phyloP scores from a whole-genome alignment of 2,888 invertebrate genomes.

The Hirtodrosophila alboralis region DNA sequence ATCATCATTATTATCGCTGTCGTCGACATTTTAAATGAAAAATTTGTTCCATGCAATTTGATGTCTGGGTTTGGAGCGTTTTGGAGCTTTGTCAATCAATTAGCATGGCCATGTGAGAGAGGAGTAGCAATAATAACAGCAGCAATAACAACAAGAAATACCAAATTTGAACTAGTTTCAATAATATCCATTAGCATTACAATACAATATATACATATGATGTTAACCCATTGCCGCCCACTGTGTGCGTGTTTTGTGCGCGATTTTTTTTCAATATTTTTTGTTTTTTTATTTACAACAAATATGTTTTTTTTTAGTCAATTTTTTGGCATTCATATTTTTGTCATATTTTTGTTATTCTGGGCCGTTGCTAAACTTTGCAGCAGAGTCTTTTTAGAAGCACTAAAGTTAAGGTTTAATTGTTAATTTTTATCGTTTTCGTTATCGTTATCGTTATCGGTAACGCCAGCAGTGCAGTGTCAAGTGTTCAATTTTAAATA shows the following conservation, averaged over 20 bases:
- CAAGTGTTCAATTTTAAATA: slow-evolving; percentile 36
- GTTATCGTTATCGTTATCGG: slow-evolving; percentile 21
- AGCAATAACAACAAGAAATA: slow-evolving; percentile 40
- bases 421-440: slow-evolving; percentile 52
- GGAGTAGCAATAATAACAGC: slow-evolving; percentile 31
- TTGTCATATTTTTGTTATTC: slow-evolving; percentile 64
- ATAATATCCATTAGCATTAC: slow-evolving; percentile 48
- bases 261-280: slow-evolving; percentile 19
- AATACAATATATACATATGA: slow-evolving; percentile 12
- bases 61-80: slow-evolving; percentile 54
- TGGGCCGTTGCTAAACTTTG: slow-evolving; percentile 69
- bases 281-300: slow-evolving; percentile 24
- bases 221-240: slow-evolving; percentile 76
- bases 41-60: slow-evolving; percentile 67
- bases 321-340: too few relatives aligned
- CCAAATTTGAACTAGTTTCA: slow-evolving; percentile 67
- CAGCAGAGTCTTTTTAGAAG: slow-evolving; percentile 39
- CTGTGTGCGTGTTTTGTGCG: slow-evolving; percentile 39
- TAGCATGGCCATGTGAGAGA: slow-evolving; percentile 58
- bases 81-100: slow-evolving; percentile 56
- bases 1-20: background rate
- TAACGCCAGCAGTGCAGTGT: slow-evolving; percentile 33
- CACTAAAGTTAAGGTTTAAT: slow-evolving; percentile 24
- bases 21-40: slow-evolving; percentile 49
- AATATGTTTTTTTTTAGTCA: too few relatives aligned